phyloP scores from a whole-genome alignment of 2,888 invertebrate species.

The Dioctria rufipes region DNA sequence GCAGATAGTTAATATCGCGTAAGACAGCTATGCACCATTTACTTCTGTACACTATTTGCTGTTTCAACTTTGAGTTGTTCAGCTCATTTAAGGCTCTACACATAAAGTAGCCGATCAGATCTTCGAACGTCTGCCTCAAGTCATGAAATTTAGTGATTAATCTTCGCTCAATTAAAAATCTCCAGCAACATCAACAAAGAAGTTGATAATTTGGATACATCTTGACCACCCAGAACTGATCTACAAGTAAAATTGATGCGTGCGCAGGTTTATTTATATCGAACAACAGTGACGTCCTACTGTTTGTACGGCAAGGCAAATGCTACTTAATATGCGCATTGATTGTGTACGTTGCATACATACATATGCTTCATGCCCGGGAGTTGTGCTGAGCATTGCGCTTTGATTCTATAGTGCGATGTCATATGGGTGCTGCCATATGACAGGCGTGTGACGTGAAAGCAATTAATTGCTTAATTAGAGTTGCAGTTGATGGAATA shows the following conservation, averaged over 20 bases:
- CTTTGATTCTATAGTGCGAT: slow-evolving; percentile 16
- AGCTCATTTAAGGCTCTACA: slow-evolving; percentile 26
- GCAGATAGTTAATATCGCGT: slow-evolving; percentile 29
- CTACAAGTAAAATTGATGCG: slow-evolving; percentile 37
- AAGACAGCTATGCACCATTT: slow-evolving; percentile 12
- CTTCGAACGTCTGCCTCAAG: slow-evolving; percentile 16
- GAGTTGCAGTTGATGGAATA: slow-evolving; percentile 47
- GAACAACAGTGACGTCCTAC: slow-evolving; percentile 5
- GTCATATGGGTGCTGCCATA: neutral
- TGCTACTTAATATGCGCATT: neutral
- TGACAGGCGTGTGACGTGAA: slow-evolving; percentile 35
- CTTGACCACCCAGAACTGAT: slow-evolving; percentile 19
- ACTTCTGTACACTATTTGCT: neutral
- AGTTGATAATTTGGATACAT: slow-evolving; percentile 12
- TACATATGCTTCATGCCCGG: neutral
- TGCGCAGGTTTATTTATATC: slow-evolving; percentile 4
- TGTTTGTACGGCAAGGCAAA: neutral
- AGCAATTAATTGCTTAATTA: slow-evolving; percentile 53
- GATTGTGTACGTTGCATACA: neutral
- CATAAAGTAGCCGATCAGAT: neutral
- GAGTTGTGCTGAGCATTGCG: neutral
- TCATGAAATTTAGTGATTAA: slow-evolving; percentile 35
- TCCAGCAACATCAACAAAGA: slow-evolving; percentile 13
- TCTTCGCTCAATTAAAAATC: slow-evolving; percentile 39
- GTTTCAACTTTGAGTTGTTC: neutral